Percentiles rank a stretch among this genome's conserved stretches.
phyloP scores from a whole-genome alignment of 2,888 invertebrate genomes.

The Chaetogeoica ovagalla region DNA sequence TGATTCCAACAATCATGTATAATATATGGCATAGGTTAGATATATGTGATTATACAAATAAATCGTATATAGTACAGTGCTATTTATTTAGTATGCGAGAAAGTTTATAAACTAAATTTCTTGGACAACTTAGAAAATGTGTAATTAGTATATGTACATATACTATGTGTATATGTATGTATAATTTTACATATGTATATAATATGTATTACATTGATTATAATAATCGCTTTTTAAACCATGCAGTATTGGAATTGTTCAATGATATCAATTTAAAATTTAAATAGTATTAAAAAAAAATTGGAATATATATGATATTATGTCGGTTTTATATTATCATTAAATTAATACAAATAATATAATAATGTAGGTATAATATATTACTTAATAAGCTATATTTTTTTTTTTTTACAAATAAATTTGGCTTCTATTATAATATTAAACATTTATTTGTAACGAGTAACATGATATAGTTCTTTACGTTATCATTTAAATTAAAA shows the following conservation, averaged over 20 bases:
- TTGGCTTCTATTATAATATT: background rate
- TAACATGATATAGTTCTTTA: background rate
- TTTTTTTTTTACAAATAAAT: background rate
- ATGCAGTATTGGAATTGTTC: too few species aligned
- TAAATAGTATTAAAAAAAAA: background rate
- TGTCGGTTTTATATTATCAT: background rate
- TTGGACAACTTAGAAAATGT: background rate
- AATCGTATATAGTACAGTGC: background rate
- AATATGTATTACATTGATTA: too few species aligned
- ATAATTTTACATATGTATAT: too few species aligned
- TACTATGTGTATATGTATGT: too few species aligned
- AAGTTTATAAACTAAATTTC: background rate
- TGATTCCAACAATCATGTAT: background rate
- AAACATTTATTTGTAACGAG: background rate
- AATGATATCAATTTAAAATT: too few species aligned
- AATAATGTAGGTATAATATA: background rate
- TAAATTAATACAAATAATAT: conserved; percentile 11
- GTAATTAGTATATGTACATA: too few species aligned
- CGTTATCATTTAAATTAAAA: too few species aligned
- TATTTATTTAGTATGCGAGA: background rate
- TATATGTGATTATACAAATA: background rate
- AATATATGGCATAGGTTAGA: background rate
- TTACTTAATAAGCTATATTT: background rate
- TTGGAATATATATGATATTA: background rate
- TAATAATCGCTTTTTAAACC: too few species aligned